Conservation (phyloP, 2,888 invertebrate genomes). For the Acholoe squamosa region DNA sequence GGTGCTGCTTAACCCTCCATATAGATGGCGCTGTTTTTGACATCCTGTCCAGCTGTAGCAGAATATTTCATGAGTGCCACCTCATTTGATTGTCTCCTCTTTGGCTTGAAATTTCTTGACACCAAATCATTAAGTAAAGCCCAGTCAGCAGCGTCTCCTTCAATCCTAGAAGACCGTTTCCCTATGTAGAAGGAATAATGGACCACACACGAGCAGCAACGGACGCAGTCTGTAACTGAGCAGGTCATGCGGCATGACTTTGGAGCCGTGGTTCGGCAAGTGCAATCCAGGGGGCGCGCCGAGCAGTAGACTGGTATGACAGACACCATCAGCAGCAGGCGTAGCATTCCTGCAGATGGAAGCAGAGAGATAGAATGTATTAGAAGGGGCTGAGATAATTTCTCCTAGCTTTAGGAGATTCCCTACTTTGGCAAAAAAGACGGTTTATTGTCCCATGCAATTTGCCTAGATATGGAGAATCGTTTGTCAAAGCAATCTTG, state of each 20-base stretch:
- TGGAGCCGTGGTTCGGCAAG: not conserved
- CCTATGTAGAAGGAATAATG: slow-evolving; percentile 16
- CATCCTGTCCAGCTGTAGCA: not conserved
- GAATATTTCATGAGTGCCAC: not conserved
- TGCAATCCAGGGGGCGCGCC: not conserved
- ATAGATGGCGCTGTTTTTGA: not conserved
- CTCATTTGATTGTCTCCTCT: not conserved
- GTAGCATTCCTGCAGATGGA: not conserved
- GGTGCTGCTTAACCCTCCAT: not conserved
- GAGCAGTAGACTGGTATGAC: not conserved
- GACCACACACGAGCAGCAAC: slow-evolving; percentile 1
- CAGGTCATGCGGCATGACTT: not conserved
- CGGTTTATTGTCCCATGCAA: too few relatives aligned
- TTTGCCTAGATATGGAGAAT: too few relatives aligned
- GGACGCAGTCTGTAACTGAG: not conserved
- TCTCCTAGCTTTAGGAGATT: too few relatives aligned
- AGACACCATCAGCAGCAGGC: not conserved
- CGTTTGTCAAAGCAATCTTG: too few relatives aligned
- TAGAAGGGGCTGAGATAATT: too few relatives aligned
- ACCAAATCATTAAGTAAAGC: not conserved
- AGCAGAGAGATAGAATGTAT: too few relatives aligned
- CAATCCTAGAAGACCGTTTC: not conserved
- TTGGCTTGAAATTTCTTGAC: not conserved
- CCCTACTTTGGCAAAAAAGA: too few relatives aligned
- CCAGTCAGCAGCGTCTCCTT: not conserved